These are phyloP conservation scores for Euplagia quadripunctaria DNA, from an alignment of 2,888 invertebrate species.

Conservation along the genomic window DNA sequence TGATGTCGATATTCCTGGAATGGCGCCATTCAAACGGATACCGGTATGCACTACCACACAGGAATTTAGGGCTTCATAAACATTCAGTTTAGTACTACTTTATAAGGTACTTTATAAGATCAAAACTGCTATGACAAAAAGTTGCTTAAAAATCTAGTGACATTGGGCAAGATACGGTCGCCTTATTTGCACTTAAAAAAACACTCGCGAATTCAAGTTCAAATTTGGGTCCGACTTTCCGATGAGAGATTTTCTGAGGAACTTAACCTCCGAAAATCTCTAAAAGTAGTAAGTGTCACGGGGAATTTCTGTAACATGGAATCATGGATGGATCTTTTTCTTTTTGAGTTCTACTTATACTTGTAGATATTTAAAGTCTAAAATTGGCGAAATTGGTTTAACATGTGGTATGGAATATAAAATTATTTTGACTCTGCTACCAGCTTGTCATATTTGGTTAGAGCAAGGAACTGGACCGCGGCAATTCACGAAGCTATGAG, in stretches of 20 bases:
- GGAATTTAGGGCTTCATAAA: slow-evolving; percentile 15
- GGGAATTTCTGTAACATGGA: neutral
- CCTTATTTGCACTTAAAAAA: too few species aligned
- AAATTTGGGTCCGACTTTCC: too few species aligned
- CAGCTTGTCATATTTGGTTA: slow-evolving; percentile 15
- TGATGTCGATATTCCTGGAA: slow-evolving; percentile 68
- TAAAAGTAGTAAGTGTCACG: neutral
- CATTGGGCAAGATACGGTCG: too few species aligned
- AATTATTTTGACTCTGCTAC: neutral
- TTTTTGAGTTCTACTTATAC: too few species aligned
- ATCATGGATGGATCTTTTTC: too few species aligned
- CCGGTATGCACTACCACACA: slow-evolving; percentile 17
- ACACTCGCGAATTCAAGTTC: too few species aligned
- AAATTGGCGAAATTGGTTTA: neutral
- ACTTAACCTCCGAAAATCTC: too few species aligned
- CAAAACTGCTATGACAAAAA: too few species aligned
- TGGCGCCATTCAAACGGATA: slow-evolving; percentile 56
- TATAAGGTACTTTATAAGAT: too few species aligned
- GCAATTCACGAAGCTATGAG: slow-evolving; percentile 69
- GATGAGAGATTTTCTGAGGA: too few species aligned
- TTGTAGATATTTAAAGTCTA: neutral
- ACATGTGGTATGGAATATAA: neutral
- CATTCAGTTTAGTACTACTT: slow-evolving; percentile 3
- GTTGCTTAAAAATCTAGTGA: too few species aligned
- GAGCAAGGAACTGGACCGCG: slow-evolving; percentile 63